phyloP scores from a whole-genome alignment of 2,888 invertebrate genomes.

The Synanthedon vespiformis region DNA sequence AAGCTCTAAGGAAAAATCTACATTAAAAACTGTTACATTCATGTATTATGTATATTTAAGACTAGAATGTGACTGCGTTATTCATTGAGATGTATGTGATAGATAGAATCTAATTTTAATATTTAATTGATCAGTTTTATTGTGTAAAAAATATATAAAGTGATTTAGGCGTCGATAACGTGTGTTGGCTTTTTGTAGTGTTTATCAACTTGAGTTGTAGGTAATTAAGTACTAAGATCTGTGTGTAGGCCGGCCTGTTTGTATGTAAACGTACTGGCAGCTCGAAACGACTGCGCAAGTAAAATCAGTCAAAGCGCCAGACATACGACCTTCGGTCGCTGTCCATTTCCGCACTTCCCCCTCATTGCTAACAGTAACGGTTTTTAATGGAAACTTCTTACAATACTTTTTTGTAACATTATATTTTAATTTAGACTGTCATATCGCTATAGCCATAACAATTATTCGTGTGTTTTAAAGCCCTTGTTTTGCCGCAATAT shows the following conservation, averaged over 20 bases:
- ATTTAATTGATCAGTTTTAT: conserved; percentile 10
- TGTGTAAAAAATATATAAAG: conserved; percentile 22
- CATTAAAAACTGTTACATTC: too few relatives aligned
- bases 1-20: too few relatives aligned
- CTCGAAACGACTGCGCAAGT: conserved; percentile 12
- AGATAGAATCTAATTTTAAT: conserved; percentile 3
- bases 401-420: background rate
- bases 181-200: conserved; percentile 24
- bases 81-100: conserved; percentile 3
- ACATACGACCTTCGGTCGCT: conserved; percentile 20
- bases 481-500: too few relatives aligned
- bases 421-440: background rate
- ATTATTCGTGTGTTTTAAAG: background rate
- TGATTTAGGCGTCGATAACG: background rate
- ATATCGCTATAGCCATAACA: conserved; percentile 1
- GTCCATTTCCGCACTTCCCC: conserved; percentile 27
- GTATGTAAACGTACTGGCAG: too few relatives aligned
- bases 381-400: background rate
- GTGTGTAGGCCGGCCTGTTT: background rate
- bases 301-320: conserved; percentile 7
- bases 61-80: too few relatives aligned
- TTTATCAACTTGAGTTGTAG: conserved; percentile 11
- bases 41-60: too few relatives aligned
- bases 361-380: conserved; percentile 1
- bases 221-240: background rate